A percentile compares a stretch with the other conserved stretches of the same genome.
These are phyloP conservation scores for Catostomus latipinnis DNA, from an alignment of 2,797 vertebrate species.

Conservation along the genomic window DNA sequence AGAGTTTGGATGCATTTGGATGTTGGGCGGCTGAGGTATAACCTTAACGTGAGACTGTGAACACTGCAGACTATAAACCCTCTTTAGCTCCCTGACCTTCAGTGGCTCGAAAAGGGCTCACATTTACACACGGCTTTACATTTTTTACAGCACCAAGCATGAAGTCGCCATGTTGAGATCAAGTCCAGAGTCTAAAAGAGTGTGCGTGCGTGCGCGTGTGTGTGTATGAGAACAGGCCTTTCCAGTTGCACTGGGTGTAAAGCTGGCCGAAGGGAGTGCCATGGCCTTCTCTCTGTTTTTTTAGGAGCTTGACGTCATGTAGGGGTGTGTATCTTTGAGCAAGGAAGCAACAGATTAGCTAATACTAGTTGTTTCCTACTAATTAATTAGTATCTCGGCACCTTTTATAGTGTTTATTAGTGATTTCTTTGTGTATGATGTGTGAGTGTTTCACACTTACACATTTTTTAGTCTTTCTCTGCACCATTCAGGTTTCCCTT, in stretches of 20 bases:
- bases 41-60: constrained; percentile 16
- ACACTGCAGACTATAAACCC: constrained; percentile 14
- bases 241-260: constrained; percentile 71
- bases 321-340: constrained; percentile 49
- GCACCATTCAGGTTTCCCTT: background rate
- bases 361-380: constrained; percentile 29
- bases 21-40: background rate
- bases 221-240: constrained; percentile 71
- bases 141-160: constrained; percentile 53
- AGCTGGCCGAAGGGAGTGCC: constrained; percentile 55
- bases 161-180: constrained; percentile 22
- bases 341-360: constrained; percentile 30
- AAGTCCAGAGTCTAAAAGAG: constrained; percentile 27
- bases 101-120: constrained; percentile 47
- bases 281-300: constrained; percentile 54
- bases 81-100: constrained; percentile 46
- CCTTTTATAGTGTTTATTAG: background rate
- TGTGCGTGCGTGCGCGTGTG: constrained; percentile 23
- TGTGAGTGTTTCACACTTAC: background rate
- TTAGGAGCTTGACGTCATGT: constrained; percentile 67
- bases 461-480: background rate
- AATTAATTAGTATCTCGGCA: background rate
- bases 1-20: constrained; percentile 3
- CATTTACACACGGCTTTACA: constrained; percentile 53
- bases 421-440: background rate